Evolutionary conservation across 2,797 vertebrate species (phyloP), one percentile per base, ranked within the genome.

Genomic region (Chiroxiphia lanceolata): DNA sequence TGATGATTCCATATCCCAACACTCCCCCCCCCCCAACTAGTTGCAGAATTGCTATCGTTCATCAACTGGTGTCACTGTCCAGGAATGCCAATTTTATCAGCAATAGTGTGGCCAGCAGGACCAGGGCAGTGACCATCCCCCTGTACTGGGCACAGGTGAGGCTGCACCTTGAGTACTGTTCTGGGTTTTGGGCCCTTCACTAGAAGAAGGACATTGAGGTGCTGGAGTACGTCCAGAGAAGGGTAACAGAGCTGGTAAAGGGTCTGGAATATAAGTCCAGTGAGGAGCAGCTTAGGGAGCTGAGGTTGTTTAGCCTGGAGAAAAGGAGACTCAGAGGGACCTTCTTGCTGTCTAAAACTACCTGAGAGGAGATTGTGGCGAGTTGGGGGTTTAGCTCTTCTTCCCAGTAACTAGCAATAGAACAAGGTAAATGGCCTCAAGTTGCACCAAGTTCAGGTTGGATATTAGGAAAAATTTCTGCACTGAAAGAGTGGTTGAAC

Each of bases 321-420:
- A 25, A 65, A 26, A 34, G 33, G 64, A 47, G 64, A 23, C 22
- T 65, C 23, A 19, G n/a, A 23, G 33, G 23, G 22, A 34, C 44
- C 33, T 67, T 47, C 44, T 67, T 9, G 2, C 11, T 47, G 33
- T 67, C 12, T 47, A 34, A 16, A 65, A 65, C 44, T 67, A 13
- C 33, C 33, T 26, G 44, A 34, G 33, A 67, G 61, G 29, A 63
- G 64, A 47, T 34, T 27, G 33, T 67, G 33, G 44, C 3, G 6
- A 34, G 44, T 7, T 67, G 23, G 44, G 33, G 12, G 9, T 47
- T 67, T 6, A 12, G 26, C 44, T 34, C 47, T 60, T 83, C 36
- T 70, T 34, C 15, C 45, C 6, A 5, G 5, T 47, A 29, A 47
- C n/a, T 59, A 45, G 45, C 0, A 0, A 3, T 22, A 72, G 26